These are phyloP conservation scores for Notodonta ziczac DNA, from an alignment of 2,888 invertebrate species.

Conservation along the genomic window DNA sequence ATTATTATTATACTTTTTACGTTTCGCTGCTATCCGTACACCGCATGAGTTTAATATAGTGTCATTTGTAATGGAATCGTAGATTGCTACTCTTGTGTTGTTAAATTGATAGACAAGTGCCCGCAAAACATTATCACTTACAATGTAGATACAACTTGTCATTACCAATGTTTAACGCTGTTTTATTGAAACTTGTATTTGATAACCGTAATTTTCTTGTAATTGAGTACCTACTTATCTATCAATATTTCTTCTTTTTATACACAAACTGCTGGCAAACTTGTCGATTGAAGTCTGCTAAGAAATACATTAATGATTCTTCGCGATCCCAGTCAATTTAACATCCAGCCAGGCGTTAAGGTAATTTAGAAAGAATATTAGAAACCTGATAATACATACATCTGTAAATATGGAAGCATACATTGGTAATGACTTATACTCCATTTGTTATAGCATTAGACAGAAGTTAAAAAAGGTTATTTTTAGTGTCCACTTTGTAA, in stretches of 20 bases:
- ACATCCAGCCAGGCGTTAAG: no score
- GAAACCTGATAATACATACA: no score
- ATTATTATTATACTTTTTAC: not conserved
- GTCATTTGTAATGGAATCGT: conserved; percentile 71
- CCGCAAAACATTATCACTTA: conserved; percentile 51
- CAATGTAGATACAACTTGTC: not conserved
- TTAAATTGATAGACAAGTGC: conserved; percentile 70
- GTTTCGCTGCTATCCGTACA: conserved; percentile 60
- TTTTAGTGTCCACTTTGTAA: no score
- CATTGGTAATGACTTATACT: no score
- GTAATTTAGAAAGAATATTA: no score
- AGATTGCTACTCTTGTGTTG: conserved; percentile 52
- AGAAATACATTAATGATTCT: no score
- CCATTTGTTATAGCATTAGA: no score
- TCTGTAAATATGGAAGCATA: no score
- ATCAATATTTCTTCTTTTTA: not conserved
- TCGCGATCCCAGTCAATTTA: no score
- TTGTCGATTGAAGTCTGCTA: no score
- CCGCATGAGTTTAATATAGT: conserved; percentile 68
- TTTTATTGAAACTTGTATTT: not conserved
- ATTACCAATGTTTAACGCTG: not conserved
- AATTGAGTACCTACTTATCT: not conserved
- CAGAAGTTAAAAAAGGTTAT: no score
- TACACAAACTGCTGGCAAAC: no score
- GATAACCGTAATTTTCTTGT: not conserved